Conservation (phyloP, 2,113 vertebrate species). For the Beaufortia kweichowensis region DNA sequence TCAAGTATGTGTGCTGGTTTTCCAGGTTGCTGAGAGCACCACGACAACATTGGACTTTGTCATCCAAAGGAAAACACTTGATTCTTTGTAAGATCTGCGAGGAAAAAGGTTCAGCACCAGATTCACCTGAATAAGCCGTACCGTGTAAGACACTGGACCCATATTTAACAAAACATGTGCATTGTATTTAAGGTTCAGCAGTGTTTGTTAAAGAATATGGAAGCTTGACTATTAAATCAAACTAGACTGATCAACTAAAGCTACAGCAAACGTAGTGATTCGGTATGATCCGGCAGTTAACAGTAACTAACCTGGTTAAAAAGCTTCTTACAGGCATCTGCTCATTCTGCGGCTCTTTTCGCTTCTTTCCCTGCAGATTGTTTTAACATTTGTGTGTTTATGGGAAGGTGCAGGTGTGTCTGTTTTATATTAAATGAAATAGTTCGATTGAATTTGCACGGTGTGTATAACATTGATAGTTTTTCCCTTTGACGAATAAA, state of each 20-base stretch:
- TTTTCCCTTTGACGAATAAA: constrained; percentile 20
- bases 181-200: constrained; percentile 12
- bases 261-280: constrained; percentile 37
- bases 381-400: constrained; percentile 2
- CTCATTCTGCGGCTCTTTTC: constrained; percentile 24
- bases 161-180: constrained; percentile 32
- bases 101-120: constrained; percentile 50
- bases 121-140: constrained; percentile 48
- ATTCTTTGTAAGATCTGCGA: constrained; percentile 40
- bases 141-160: constrained; percentile 39
- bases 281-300: neutral
- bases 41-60: constrained; percentile 31
- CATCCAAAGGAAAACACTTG: constrained; percentile 45
- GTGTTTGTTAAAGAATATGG: constrained; percentile 5
- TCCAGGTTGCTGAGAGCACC: constrained; percentile 45
- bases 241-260: constrained; percentile 55
- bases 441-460: neutral
- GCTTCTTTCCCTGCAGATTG: constrained; percentile 24
- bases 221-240: constrained; percentile 44
- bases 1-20: constrained; percentile 26
- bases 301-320: constrained; percentile 6
- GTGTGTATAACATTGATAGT: neutral
- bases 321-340: neutral
- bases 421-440: no score
- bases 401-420: constrained; percentile 29